Evolutionary conservation across 1,140 invertebrate species (phyloP).

Genomic region (Ephestia elutella): DNA sequence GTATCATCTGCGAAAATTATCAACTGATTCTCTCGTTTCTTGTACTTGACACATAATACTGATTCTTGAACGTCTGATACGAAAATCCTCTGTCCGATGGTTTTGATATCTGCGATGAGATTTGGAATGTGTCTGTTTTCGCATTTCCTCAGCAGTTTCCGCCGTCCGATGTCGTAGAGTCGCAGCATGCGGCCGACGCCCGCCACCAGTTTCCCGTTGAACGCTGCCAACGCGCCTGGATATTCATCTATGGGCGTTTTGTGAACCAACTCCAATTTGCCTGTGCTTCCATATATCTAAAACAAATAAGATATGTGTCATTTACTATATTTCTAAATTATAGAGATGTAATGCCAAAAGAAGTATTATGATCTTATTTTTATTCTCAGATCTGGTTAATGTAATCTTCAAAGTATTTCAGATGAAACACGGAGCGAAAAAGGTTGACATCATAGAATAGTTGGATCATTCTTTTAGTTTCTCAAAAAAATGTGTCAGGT

Average conservation of each 20-base stretch:
- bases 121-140: slow-evolving; percentile 99
- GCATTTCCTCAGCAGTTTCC: slow-evolving; percentile 97
- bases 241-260: slow-evolving; percentile 96
- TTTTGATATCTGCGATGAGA: slow-evolving; percentile 93
- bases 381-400: slow-evolving; percentile 67
- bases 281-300: slow-evolving; percentile 49
- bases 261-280: slow-evolving; percentile 91
- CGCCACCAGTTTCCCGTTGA: slow-evolving; percentile 93
- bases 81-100: slow-evolving; percentile 94
- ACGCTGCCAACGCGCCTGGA: slow-evolving; percentile 90
- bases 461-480: background rate
- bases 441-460: slow-evolving; percentile 53
- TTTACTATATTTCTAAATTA: too few species aligned
- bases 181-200: slow-evolving; percentile 94
- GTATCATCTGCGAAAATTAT: slow-evolving; percentile 99
- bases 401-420: slow-evolving; percentile 59
- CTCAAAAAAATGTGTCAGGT: too few species aligned
- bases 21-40: slow-evolving; percentile 96
- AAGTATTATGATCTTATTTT: background rate
- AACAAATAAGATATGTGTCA: slow-evolving; percentile 18
- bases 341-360: too few species aligned
- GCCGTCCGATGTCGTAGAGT: slow-evolving; percentile 95
- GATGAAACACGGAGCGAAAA: slow-evolving; percentile 67
- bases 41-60: slow-evolving; percentile 96
- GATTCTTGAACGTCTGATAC: slow-evolving; percentile 98